Percentiles rank a stretch among this genome's conserved stretches.
Evolutionary conservation across 2,797 vertebrate species (phyloP).

Genomic region (Lepidocolaptes lacrymiger): DNA sequence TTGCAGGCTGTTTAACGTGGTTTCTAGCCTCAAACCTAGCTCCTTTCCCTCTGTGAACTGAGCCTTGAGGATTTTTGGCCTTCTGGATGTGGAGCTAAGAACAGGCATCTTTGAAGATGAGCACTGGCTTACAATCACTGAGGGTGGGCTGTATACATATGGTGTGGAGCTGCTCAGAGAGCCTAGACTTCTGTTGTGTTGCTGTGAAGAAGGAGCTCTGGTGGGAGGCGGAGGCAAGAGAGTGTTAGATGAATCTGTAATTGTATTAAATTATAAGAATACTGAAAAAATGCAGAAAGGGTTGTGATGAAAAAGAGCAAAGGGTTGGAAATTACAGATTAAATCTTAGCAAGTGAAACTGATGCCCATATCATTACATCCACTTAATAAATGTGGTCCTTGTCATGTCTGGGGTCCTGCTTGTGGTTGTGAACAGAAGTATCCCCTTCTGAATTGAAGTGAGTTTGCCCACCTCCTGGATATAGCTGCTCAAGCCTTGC

Average conservation of each 20-base stretch:
- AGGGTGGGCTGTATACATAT: not conserved
- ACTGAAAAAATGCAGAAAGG: not conserved
- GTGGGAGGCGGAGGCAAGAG: not conserved
- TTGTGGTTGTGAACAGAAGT: not conserved
- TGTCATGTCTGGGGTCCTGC: not conserved
- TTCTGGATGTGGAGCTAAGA: not conserved
- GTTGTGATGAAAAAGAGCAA: not conserved
- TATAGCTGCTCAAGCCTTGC: not conserved
- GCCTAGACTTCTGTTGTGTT: accelerated
- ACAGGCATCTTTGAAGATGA: not conserved
- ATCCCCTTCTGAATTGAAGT: not conserved
- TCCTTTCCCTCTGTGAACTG: not conserved
- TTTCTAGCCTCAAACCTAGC: not conserved
- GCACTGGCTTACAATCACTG: not conserved
- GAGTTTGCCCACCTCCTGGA: not conserved
- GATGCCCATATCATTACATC: not conserved
- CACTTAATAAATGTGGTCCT: not conserved
- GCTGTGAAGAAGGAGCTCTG: not conserved
- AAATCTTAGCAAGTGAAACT: not conserved
- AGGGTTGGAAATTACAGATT: not conserved
- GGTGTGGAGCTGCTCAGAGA: not conserved
- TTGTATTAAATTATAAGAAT: not conserved
- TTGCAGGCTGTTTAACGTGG: not conserved
- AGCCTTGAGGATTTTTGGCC: not conserved
- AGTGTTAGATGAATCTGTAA: not conserved